Evolutionary conservation across 2,888 invertebrate species (phyloP).

Genomic region (Lasioglossum malachurum): DNA sequence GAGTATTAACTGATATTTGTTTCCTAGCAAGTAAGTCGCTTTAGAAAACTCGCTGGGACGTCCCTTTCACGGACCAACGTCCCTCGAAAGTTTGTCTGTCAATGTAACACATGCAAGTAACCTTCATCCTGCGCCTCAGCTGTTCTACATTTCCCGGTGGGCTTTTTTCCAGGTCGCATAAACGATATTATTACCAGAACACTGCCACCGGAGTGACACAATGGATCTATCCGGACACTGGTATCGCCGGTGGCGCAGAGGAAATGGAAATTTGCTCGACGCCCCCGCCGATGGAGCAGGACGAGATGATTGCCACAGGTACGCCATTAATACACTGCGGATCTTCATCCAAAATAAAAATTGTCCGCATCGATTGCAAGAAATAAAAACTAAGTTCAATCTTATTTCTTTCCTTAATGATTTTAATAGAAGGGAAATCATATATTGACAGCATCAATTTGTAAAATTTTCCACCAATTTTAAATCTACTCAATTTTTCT

Average conservation of each 20-base stretch:
- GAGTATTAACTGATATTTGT: constrained; percentile 71
- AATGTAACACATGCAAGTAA: constrained; percentile 56
- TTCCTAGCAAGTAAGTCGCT: constrained; percentile 62
- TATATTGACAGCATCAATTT: no score
- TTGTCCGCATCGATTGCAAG: no score
- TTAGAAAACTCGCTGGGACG: constrained; percentile 51
- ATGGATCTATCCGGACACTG: constrained; percentile 88
- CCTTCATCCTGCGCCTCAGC: constrained; percentile 14
- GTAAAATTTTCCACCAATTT: no score
- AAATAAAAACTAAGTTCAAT: no score
- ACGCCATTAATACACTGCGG: not conserved
- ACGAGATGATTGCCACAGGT: constrained; percentile 77
- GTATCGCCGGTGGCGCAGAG: constrained; percentile 85
- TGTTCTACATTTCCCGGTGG: constrained; percentile 57
- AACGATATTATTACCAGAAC: constrained; percentile 90
- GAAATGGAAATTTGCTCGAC: constrained; percentile 88
- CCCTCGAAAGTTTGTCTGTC: constrained; percentile 53
- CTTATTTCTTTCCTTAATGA: no score
- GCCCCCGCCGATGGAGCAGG: constrained; percentile 85
- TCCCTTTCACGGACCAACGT: constrained; percentile 61
- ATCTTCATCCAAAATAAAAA: no score
- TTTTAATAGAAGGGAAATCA: no score
- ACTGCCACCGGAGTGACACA: constrained; percentile 87
- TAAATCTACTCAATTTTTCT: no score
- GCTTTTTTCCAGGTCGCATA: constrained; percentile 87